phyloP scores from a whole-genome alignment of 2,888 invertebrate species.

The Panzeria rudis region DNA sequence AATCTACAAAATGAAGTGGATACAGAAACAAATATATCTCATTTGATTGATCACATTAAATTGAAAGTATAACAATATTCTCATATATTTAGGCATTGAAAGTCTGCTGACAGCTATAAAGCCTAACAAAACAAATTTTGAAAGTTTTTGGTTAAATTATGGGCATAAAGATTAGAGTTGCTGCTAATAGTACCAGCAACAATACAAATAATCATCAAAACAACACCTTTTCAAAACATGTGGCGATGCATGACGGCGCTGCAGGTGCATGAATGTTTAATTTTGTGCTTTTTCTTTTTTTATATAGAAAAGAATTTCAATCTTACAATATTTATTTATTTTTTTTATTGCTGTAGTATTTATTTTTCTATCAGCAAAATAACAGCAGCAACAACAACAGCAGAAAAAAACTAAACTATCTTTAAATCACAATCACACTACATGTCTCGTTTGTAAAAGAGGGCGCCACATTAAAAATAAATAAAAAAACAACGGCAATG shows the following conservation, averaged over 20 bases:
- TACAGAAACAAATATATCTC: too few species aligned
- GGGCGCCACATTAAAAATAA: conserved; percentile 68
- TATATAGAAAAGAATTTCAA: conserved; percentile 64
- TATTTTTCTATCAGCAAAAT: conserved; percentile 61
- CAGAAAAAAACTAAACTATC: conserved; percentile 48
- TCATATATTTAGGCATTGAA: conserved; percentile 20
- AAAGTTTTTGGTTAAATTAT: conserved; percentile 43
- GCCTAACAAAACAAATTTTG: conserved; percentile 1
- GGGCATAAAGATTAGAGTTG: conserved; percentile 32
- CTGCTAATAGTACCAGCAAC: conserved; percentile 19
- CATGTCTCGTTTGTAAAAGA: conserved; percentile 67
- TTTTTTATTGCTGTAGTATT: conserved; percentile 45
- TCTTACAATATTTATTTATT: conserved; percentile 39
- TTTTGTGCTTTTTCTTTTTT: conserved; percentile 32
- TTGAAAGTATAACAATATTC: neutral
- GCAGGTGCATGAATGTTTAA: conserved; percentile 73
- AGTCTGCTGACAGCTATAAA: neutral
- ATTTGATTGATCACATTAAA: neutral
- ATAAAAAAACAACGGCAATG: conserved; percentile 41
- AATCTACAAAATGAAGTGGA: too few species aligned
- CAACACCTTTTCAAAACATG: conserved; percentile 68
- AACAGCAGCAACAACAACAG: conserved; percentile 18
- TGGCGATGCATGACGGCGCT: conserved; percentile 70
- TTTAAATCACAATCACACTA: conserved; percentile 63
- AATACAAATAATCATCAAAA: conserved; percentile 48